Conservation (phyloP, 2,113 vertebrate genomes). For the Hypanus sabinus region DNA sequence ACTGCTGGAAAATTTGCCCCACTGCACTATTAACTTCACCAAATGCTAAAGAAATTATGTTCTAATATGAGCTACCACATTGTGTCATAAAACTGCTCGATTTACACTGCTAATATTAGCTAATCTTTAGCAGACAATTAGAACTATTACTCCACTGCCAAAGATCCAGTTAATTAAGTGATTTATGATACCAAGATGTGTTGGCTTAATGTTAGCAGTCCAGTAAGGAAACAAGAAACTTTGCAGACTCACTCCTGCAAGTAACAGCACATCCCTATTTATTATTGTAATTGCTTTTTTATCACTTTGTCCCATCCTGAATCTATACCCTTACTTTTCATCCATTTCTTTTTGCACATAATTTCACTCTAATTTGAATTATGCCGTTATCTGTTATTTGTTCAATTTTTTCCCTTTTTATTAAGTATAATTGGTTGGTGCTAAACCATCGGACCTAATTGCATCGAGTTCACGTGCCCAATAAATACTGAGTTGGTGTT, state of each 20-base stretch:
- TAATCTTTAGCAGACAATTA: not conserved
- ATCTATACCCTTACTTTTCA: not conserved
- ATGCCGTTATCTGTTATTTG: not conserved
- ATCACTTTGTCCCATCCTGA: not conserved
- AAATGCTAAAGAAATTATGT: not conserved
- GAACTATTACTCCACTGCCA: not conserved
- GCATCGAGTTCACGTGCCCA: not conserved
- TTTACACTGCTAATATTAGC: not conserved
- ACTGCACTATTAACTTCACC: not conserved
- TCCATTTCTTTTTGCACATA: not conserved
- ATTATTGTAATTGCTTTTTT: not conserved
- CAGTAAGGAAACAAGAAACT: not conserved
- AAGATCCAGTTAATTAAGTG: not conserved
- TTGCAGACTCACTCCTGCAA: conserved; percentile 7
- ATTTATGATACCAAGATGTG: not conserved
- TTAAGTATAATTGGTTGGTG: not conserved
- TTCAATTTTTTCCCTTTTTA: not conserved
- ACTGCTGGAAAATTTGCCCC: not conserved
- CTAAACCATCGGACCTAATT: not conserved
- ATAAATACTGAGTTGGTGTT: not conserved
- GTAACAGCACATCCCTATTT: not conserved
- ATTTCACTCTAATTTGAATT: not conserved
- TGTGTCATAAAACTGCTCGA: not conserved
- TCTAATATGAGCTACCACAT: not conserved
- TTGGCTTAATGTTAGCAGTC: not conserved